Evolutionary conservation across 1,140 invertebrate genomes (phyloP), one percentile per base, ranked within the genome.

Genomic region (Leptinotarsa undecemlineata): DNA sequence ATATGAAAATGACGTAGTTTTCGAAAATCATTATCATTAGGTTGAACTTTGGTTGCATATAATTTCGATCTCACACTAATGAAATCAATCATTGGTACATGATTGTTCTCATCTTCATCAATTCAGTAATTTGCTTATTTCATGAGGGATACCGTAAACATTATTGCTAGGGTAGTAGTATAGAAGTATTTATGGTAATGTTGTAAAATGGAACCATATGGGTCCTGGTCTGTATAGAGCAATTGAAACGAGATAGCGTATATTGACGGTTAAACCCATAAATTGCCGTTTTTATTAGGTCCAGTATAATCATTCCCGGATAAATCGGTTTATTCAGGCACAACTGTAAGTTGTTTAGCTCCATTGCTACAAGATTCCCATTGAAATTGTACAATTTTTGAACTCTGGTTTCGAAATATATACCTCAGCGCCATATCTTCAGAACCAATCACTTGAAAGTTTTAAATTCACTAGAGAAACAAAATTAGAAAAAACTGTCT

Each of bases 41-140:
- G 33, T 17, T 20, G 75, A 76, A 68, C 66, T 60, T 63, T 71
- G 17, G 77, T 48, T 13, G 67, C n/a, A 48, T 87, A 87, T 77
- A 86, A 83, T 82, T 88, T 88, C n/a, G 84, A 76, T 72, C 82
- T n/a, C n/a, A n/a, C n/a, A n/a, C n/a, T n/a, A 76, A 62, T 87
- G 71, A 84, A 88, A 78, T 85, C 80, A 14, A 63, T 75, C 67
- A 88, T 82, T 63, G 84, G 78, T 69, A 73, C 73, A 13, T 84
- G 84, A 75, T 81, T 82, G 26, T 80, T 72, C 57, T 78, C 77
- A 76, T 80, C 86, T 81, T 88, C 73, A 81, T 13, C 0, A 33
- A 11, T 33, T 8, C 1, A 33, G 11, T 33, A 5, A 33, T 2
- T 11, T 33, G 8, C 33, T 64, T 48, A 62, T 78, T 3, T 57